A percentile compares a stretch with the other conserved stretches of the same genome.
phyloP scores from a whole-genome alignment of 2,888 invertebrate species.

The Chrysodeixis includens region DNA sequence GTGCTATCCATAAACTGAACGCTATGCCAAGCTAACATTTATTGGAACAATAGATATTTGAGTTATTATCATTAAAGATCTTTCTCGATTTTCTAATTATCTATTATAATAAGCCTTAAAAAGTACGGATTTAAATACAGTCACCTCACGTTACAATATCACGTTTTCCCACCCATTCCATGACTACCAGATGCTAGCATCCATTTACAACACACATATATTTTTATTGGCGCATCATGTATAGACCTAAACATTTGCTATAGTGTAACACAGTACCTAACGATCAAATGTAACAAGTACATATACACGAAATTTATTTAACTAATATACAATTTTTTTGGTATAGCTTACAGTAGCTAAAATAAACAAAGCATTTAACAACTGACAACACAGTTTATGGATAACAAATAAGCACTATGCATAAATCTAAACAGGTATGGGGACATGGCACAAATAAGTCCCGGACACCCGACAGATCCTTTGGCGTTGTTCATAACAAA shows the following conservation, averaged over 20 bases:
- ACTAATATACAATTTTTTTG: constrained; percentile 14
- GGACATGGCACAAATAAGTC: constrained; percentile 81
- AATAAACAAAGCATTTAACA: constrained; percentile 16
- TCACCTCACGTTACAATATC: background rate
- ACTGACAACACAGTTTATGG: constrained; percentile 50
- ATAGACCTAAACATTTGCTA: constrained; percentile 32
- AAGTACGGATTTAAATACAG: constrained; percentile 10
- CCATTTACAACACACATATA: background rate
- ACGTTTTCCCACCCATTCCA: background rate
- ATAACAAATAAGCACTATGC: constrained; percentile 52
- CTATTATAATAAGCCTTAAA: background rate
- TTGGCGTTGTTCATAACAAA: constrained; percentile 69
- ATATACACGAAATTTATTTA: constrained; percentile 8
- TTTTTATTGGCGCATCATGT: background rate
- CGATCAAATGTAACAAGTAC: constrained; percentile 9
- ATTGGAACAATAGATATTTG: constrained; percentile 11
- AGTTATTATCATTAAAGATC: background rate
- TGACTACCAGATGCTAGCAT: background rate
- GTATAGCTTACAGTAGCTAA: constrained; percentile 19
- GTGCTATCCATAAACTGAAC: constrained; percentile 60
- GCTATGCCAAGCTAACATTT: constrained; percentile 16
- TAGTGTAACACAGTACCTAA: constrained; percentile 17
- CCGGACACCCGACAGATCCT: constrained; percentile 70
- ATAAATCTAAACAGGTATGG: constrained; percentile 54
- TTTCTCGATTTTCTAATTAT: background rate